Percentiles rank a stretch among this genome's conserved stretches.
Evolutionary conservation across 2,797 vertebrate genomes (phyloP).

Genomic region (Spatula versicolor): DNA sequence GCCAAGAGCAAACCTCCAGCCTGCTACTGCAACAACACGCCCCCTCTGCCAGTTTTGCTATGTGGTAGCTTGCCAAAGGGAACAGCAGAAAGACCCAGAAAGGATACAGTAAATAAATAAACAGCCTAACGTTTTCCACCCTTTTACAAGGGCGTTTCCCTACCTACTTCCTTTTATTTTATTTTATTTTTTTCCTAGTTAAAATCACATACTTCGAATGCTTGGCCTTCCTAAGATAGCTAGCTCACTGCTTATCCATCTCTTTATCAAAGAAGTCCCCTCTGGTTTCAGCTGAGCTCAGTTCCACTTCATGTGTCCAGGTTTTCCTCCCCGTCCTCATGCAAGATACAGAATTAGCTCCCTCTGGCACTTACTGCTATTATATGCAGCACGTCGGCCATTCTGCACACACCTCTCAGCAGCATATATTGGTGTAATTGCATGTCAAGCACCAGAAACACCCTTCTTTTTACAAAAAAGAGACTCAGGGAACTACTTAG

Average conservation of each 20-base stretch:
- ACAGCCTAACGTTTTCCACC: not conserved
- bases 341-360: not conserved
- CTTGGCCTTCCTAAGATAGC: not conserved
- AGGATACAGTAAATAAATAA: not conserved
- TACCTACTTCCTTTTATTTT: not conserved
- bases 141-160: accelerated
- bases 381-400: not conserved
- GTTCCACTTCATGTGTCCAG: not conserved
- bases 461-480: not conserved
- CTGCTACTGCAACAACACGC: not conserved
- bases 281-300: not conserved
- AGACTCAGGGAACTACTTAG: not conserved
- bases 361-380: not conserved
- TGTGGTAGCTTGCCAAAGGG: accelerated
- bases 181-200: not conserved
- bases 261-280: not conserved
- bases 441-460: not conserved
- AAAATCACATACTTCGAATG: not conserved
- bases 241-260: not conserved
- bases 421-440: accelerated
- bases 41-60: not conserved
- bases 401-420: not conserved
- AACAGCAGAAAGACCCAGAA: not conserved
- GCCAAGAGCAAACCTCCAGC: not conserved
- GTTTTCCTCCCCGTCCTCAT: not conserved